Percentiles rank a stretch among this genome's conserved stretches.
Conservation (phyloP, 2,113 vertebrate genomes). For the Upupa epops region DNA sequence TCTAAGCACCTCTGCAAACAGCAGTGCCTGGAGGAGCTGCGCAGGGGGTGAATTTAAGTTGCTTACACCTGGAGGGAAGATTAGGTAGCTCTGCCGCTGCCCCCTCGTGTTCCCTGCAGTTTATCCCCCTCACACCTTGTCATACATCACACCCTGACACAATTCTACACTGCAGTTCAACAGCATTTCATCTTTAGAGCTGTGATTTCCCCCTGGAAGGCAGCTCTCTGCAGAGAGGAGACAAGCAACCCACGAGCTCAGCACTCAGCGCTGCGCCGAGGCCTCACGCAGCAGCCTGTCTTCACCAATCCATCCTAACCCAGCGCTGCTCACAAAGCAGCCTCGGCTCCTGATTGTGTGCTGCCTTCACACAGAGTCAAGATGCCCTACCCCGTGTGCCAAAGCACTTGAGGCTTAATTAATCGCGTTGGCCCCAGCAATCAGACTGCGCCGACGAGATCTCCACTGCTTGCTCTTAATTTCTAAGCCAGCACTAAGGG, state of each 20-base stretch:
- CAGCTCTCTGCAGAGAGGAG: background rate
- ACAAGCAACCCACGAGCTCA: rapidly evolving
- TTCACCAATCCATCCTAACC: background rate
- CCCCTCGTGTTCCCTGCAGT: background rate
- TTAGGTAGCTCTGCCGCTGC: background rate
- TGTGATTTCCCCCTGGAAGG: background rate
- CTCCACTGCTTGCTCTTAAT: background rate
- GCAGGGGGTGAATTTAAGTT: background rate
- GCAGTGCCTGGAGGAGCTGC: background rate
- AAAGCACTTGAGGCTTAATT: background rate
- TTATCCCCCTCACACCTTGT: background rate
- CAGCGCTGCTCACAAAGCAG: background rate
- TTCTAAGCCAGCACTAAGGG: background rate
- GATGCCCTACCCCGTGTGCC: background rate
- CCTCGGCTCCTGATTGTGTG: background rate
- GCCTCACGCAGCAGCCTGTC: rapidly evolving
- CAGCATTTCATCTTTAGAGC: background rate
- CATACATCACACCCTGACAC: background rate
- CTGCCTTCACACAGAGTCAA: background rate
- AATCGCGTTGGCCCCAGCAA: background rate
- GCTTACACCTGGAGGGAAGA: background rate
- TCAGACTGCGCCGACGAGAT: background rate
- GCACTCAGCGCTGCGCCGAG: background rate
- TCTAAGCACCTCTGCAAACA: background rate
- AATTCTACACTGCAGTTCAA: background rate